Evolutionary conservation across 2,113 vertebrate genomes (phyloP).

Genomic region (Melanostigma gelatinosum): DNA sequence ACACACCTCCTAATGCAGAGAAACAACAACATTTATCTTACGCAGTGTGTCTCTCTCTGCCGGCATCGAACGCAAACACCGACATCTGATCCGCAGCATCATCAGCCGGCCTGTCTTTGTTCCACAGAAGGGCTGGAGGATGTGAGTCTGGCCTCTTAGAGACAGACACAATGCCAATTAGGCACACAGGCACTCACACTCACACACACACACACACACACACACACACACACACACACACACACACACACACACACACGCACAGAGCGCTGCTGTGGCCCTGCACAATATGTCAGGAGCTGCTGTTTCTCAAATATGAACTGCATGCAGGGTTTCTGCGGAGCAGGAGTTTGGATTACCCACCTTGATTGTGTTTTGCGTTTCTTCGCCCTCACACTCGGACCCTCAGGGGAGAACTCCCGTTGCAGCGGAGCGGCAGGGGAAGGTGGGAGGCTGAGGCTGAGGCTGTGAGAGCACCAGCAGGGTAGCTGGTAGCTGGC

Average conservation of each 20-base stretch:
- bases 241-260: not conserved
- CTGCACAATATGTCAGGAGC: conserved; percentile 4
- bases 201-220: not conserved
- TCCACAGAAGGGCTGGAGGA: conserved; percentile 36
- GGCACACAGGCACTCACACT: not conserved
- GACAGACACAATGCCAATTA: conserved; percentile 71
- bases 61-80: not conserved
- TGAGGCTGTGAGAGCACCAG: conserved; percentile 52
- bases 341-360: conserved; percentile 28
- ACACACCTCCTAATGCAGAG: conserved; percentile 21
- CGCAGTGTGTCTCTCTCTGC: conserved; percentile 3
- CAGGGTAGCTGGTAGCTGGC: conserved; percentile 56
- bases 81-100: conserved; percentile 39
- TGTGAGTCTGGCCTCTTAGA: conserved; percentile 64
- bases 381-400: conserved; percentile 61
- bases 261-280: no score
- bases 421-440: conserved; percentile 58
- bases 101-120: conserved; percentile 49
- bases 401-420: conserved; percentile 60
- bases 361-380: conserved; percentile 53
- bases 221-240: not conserved
- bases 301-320: conserved; percentile 27
- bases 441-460: conserved; percentile 67
- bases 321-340: conserved; percentile 23
- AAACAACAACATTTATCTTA: conserved; percentile 41